phyloP scores from a whole-genome alignment of 2,113 vertebrate species.

The Vireo altiloquus region DNA sequence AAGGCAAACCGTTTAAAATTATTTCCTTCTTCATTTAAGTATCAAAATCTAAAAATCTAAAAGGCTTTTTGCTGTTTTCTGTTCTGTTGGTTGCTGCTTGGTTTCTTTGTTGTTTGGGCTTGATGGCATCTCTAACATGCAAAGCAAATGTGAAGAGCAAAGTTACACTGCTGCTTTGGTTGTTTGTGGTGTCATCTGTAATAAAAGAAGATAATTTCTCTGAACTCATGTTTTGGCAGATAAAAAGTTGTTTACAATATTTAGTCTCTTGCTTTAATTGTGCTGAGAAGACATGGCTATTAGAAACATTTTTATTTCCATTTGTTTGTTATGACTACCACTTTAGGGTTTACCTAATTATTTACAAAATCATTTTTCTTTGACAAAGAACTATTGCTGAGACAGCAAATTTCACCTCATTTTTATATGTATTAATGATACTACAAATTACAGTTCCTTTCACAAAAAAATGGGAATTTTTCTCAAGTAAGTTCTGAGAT shows the following conservation, averaged over 20 bases:
- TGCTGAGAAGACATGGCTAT: not conserved
- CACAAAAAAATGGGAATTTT: not conserved
- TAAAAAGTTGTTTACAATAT: not conserved
- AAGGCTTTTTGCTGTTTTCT: not conserved
- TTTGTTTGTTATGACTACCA: not conserved
- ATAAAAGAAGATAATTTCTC: not conserved
- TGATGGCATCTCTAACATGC: not conserved
- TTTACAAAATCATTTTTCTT: not conserved
- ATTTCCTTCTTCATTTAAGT: not conserved
- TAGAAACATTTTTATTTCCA: not conserved
- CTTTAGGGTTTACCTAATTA: not conserved
- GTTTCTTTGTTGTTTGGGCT: no score
- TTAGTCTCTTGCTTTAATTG: not conserved
- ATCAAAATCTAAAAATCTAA: not conserved
- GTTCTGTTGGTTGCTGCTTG: not conserved
- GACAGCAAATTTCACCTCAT: not conserved
- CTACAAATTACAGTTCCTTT: not conserved
- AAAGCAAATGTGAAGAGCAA: not conserved
- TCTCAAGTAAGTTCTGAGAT: not conserved
- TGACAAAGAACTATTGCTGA: not conserved
- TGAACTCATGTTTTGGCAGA: not conserved
- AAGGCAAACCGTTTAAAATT: not conserved
- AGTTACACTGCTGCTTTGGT: not conserved
- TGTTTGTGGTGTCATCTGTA: not conserved
- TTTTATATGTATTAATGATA: not conserved